phyloP scores from a whole-genome alignment of 2,113 vertebrate genomes.

The Cyanoderma ruficeps region DNA sequence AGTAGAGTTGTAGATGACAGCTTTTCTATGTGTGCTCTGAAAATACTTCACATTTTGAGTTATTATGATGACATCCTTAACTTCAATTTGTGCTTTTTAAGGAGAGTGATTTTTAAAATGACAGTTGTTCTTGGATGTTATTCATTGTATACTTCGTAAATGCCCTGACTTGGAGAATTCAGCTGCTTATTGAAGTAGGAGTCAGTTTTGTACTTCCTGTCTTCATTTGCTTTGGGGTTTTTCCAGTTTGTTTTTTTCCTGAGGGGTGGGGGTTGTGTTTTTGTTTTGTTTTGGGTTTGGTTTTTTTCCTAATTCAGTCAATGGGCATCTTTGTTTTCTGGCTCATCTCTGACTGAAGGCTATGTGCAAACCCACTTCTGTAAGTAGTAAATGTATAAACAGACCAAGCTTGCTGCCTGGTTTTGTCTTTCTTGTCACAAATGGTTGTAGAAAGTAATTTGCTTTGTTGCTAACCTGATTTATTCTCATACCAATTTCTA shows the following conservation, averaged over 20 bases:
- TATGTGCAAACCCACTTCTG: neutral
- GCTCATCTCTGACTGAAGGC: neutral
- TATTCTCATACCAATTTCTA: neutral
- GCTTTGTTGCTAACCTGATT: neutral
- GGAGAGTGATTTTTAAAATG: neutral
- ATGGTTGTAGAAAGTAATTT: neutral
- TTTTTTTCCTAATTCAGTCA: neutral
- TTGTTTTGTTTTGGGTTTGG: neutral
- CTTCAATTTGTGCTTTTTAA: neutral
- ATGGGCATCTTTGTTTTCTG: neutral
- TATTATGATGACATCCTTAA: neutral
- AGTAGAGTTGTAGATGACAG: neutral
- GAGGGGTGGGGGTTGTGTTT: fast-evolving
- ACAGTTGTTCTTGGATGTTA: neutral
- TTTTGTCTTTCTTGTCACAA: neutral
- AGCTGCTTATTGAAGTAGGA: neutral
- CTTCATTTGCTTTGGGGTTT: neutral
- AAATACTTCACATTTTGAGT: neutral
- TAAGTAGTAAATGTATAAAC: neutral
- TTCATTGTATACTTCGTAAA: neutral
- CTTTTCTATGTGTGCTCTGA: neutral
- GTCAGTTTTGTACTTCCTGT: neutral
- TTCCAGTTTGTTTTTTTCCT: neutral
- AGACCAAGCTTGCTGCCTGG: neutral
- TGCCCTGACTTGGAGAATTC: neutral